Percentiles rank a stretch among this genome's conserved stretches.
Evolutionary conservation across 2,113 vertebrate genomes (phyloP).

Genomic region (Indicator maculatus): DNA sequence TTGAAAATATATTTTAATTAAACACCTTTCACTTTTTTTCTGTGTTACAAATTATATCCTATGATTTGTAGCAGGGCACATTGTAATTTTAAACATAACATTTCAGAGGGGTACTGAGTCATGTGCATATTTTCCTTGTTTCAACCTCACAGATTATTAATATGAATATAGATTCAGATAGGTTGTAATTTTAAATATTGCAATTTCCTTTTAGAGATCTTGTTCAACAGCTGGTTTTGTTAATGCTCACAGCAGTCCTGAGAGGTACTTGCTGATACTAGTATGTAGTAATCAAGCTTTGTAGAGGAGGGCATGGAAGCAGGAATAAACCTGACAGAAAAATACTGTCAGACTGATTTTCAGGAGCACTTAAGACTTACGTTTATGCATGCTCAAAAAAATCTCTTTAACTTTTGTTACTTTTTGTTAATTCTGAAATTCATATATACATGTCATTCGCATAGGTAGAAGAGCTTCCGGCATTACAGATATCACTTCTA

Average conservation of each 20-base stretch:
- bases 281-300: background rate
- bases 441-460: background rate
- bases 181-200: background rate
- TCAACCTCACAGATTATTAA: background rate
- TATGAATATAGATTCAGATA: background rate
- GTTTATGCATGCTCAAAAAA: background rate
- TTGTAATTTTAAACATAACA: conserved; percentile 4
- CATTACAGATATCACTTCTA: background rate
- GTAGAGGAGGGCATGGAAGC: background rate
- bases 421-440: background rate
- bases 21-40: background rate
- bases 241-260: background rate
- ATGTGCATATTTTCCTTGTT: background rate
- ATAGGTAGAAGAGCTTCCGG: background rate
- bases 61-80: background rate
- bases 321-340: background rate
- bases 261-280: background rate
- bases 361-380: background rate
- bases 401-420: background rate
- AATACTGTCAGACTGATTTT: background rate
- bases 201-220: background rate
- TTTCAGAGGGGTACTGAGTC: background rate
- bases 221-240: background rate
- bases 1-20: background rate
- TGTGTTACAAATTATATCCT: background rate